phyloP scores from a whole-genome alignment of 2,113 vertebrate species.

The Rhipidura dahli region DNA sequence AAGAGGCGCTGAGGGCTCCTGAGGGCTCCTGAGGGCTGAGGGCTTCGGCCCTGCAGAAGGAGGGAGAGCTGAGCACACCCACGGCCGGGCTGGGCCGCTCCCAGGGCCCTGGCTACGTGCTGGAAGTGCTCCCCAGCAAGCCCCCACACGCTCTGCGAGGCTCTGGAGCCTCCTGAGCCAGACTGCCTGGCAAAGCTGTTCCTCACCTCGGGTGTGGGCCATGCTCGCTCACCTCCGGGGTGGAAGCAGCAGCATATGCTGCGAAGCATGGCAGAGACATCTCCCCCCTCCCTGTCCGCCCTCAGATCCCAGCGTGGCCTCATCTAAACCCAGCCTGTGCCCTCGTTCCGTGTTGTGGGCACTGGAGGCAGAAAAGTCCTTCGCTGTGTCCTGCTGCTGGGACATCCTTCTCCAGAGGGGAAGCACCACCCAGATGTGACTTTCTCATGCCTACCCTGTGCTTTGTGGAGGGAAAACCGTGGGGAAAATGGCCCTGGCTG shows the following conservation, averaged over 20 bases:
- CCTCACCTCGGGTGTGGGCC: constrained; percentile 31
- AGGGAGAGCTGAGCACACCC: constrained; percentile 7
- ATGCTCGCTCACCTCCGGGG: neutral
- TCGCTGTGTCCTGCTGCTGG: neutral
- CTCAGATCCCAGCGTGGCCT: neutral
- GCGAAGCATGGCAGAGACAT: neutral
- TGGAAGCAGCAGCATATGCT: neutral
- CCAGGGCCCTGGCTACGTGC: constrained; percentile 23
- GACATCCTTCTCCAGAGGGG: neutral
- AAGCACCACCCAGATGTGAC: neutral
- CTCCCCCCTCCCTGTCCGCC: neutral
- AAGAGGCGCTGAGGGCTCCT: neutral
- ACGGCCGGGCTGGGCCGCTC: constrained; percentile 16
- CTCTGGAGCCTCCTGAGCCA: neutral
- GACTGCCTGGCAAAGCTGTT: constrained; percentile 12
- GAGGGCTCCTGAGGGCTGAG: too few species aligned
- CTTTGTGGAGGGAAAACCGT: neutral
- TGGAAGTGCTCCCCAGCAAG: constrained; percentile 33
- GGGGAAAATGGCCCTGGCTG: neutral
- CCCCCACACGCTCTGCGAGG: constrained; percentile 14
- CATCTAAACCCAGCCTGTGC: neutral
- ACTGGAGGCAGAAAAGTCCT: neutral
- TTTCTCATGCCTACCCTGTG: neutral
- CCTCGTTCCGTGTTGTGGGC: accelerated
- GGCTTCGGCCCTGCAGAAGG: neutral